A percentile compares a stretch with the other conserved stretches of the same genome.
Conservation (phyloP, 2,113 vertebrate genomes). For the Phoenicopterus ruber region DNA sequence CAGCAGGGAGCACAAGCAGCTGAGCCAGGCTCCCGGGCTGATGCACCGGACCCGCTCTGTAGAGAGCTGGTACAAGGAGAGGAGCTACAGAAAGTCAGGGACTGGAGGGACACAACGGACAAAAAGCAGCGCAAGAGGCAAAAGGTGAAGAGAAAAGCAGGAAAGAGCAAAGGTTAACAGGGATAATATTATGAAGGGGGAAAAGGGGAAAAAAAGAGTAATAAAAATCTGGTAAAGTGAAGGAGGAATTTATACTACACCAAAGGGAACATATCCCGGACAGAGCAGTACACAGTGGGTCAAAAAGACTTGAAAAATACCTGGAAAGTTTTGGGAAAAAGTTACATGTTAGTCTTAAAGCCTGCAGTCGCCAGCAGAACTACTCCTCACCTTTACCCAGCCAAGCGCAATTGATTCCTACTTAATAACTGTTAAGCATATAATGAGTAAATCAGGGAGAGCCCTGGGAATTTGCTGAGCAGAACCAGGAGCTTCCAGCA, state of each 20-base stretch:
- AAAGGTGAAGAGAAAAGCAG: neutral
- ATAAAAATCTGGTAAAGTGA: neutral
- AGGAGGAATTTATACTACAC: neutral
- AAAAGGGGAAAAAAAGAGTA: rapidly evolving
- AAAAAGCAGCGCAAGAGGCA: neutral
- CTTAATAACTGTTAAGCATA: neutral
- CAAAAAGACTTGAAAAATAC: neutral
- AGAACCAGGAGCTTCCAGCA: neutral
- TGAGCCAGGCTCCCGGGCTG: neutral
- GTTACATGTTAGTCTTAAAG: neutral
- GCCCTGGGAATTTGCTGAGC: neutral
- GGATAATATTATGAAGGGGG: neutral
- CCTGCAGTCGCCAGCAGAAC: neutral
- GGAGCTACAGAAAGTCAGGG: neutral
- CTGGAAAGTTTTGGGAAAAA: neutral
- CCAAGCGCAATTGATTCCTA: neutral
- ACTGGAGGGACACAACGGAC: neutral
- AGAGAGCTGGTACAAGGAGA: neutral
- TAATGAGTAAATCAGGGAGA: neutral
- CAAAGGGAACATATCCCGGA: neutral
- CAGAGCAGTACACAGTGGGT: rapidly evolving
- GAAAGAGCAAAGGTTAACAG: neutral
- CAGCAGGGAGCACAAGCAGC: neutral
- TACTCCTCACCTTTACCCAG: neutral
- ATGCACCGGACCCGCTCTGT: neutral